phyloP scores from a whole-genome alignment of 2,113 vertebrate genomes.

The Serinus canaria region DNA sequence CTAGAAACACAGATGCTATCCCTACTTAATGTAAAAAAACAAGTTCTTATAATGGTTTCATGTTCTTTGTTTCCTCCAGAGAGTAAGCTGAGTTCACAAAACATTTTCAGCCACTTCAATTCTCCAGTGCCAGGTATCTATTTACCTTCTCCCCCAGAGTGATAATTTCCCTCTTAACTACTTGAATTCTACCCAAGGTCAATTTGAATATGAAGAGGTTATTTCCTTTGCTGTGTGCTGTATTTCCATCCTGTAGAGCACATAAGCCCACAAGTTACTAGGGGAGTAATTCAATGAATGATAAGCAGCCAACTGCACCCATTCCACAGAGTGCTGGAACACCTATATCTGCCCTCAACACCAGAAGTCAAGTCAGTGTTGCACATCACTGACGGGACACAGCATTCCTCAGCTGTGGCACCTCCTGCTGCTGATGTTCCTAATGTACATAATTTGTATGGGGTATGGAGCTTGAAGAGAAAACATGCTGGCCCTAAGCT shows the following conservation, averaged over 20 bases:
- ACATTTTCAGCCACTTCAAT: not conserved
- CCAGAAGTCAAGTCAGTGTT: not conserved
- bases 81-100: not conserved
- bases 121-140: not conserved
- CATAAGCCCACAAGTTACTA: not conserved
- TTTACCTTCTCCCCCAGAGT: not conserved
- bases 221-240: not conserved
- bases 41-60: not conserved
- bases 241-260: not conserved
- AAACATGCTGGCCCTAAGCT: not conserved
- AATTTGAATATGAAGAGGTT: not conserved
- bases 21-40: not conserved
- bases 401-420: not conserved
- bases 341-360: not conserved
- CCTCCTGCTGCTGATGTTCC: not conserved
- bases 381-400: fast-evolving
- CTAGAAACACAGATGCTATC: not conserved
- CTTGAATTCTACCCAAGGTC: not conserved
- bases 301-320: not conserved
- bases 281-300: fast-evolving
- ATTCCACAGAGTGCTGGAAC: not conserved
- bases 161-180: not conserved
- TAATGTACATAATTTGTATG: not conserved
- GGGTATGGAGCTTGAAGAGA: not conserved
- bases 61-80: not conserved